A percentile compares a stretch with the other conserved stretches of the same genome.
Conservation (phyloP, 2,113 vertebrate species). For the Scortum barcoo region DNA sequence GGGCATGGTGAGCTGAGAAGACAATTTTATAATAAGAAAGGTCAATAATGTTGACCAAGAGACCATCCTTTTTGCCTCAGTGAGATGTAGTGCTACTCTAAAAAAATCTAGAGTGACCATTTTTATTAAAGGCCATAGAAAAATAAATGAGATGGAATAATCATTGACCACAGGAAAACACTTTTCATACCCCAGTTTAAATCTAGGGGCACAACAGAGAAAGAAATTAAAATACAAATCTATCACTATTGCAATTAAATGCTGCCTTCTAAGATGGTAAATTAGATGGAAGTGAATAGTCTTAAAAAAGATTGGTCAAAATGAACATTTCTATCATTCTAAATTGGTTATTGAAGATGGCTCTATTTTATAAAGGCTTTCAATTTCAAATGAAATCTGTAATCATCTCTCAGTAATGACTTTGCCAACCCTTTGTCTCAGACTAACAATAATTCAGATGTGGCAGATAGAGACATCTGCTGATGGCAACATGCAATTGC, state of each 20-base stretch:
- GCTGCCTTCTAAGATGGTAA: not conserved
- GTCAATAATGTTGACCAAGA: not conserved
- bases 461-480: conserved; percentile 56
- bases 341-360: conserved; percentile 23
- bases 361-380: conserved; percentile 43
- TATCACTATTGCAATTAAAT: conserved; percentile 18
- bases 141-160: not conserved
- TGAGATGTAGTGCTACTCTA: not conserved
- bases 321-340: conserved; percentile 8
- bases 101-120: not conserved
- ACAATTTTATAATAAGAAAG: not conserved
- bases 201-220: not conserved
- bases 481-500: conserved; percentile 54
- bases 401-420: conserved; percentile 56
- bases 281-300: not conserved
- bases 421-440: conserved; percentile 5
- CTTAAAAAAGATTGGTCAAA: conserved; percentile 18
- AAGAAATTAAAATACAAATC: not conserved
- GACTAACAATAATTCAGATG: not conserved
- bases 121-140: not conserved
- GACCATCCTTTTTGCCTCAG: not conserved
- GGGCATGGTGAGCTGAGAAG: not conserved
- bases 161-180: not conserved
- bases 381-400: conserved; percentile 43
- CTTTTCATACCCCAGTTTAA: not conserved